A percentile compares a stretch with the other conserved stretches of the same genome.
These are phyloP conservation scores for Zele albiditarsus DNA, from an alignment of 2,888 invertebrate genomes.

Conservation along the genomic window DNA sequence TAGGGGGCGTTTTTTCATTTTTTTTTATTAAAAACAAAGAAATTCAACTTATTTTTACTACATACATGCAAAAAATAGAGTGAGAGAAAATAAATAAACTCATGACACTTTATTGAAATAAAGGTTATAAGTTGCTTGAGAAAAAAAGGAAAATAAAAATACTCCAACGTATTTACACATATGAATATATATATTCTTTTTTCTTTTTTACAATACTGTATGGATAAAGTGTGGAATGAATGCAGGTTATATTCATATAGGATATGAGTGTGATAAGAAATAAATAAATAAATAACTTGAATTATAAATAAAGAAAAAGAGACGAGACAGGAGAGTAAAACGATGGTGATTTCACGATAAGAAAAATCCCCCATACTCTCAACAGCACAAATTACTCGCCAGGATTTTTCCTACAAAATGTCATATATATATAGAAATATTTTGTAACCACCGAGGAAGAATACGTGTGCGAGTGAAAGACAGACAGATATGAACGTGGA, in stretches of 20 bases:
- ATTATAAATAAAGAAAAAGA: background rate
- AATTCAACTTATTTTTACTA: background rate
- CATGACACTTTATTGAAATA: background rate
- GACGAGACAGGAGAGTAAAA: background rate
- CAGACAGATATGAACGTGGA: conserved; percentile 13
- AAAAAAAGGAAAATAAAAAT: background rate
- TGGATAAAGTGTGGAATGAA: background rate
- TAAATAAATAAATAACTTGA: background rate
- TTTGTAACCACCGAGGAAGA: background rate
- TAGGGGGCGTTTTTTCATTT: too few species aligned
- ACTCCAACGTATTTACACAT: background rate
- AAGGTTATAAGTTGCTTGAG: background rate
- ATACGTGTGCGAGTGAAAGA: background rate
- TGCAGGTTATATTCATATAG: background rate
- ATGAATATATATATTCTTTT: background rate
- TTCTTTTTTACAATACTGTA: background rate
- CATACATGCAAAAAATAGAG: background rate
- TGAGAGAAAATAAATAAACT: background rate
- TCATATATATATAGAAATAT: background rate
- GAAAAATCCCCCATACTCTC: background rate
- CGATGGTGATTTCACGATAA: conserved; percentile 10
- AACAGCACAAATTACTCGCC: conserved; percentile 8
- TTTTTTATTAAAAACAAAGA: background rate
- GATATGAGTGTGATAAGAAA: conserved; percentile 4
- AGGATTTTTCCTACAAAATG: conserved; percentile 13